Evolutionary conservation across 30 jellyfish, hydroid and myxozoan species (phyloP).

Genomic region (Turritopsis rubra): DNA sequence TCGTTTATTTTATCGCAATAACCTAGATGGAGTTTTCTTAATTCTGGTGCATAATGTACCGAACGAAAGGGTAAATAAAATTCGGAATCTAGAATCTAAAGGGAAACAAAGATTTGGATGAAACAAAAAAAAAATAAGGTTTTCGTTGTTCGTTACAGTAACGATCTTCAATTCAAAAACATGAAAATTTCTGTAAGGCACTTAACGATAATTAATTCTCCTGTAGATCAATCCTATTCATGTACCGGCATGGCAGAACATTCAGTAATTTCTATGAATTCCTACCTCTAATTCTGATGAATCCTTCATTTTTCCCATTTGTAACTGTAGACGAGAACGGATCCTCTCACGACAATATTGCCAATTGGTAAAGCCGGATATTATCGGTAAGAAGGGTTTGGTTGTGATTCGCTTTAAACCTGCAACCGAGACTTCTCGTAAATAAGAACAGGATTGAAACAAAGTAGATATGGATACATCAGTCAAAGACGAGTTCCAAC

Average conservation of each 20-base stretch:
- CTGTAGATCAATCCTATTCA: too few species aligned
- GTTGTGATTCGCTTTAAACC: constrained; percentile 61
- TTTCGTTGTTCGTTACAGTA: too few species aligned
- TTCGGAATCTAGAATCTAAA: constrained; percentile 44
- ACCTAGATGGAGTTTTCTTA: constrained; percentile 36
- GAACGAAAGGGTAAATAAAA: constrained; percentile 74
- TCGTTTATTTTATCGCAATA: constrained; percentile 77
- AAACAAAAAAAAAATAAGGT: too few species aligned
- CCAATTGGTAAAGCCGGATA: constrained; percentile 48
- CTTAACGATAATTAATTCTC: too few species aligned
- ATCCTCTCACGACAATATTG: constrained; percentile 19
- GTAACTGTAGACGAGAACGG: neutral
- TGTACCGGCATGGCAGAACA: neutral
- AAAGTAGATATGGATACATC: constrained; percentile 47
- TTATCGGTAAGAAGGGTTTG: constrained; percentile 67
- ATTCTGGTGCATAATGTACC: constrained; percentile 50
- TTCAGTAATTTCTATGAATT: neutral
- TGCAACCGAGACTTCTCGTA: constrained; percentile 42
- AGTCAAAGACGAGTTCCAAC: constrained; percentile 63
- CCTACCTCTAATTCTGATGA: neutral
- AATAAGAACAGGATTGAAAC: constrained; percentile 30
- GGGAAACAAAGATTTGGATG: neutral
- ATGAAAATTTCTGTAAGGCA: neutral
- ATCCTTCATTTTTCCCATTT: constrained; percentile 4
- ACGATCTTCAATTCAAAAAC: neutral